Evolutionary conservation across 30 jellyfish, hydroid and myxozoan species (phyloP), one percentile per base, ranked within the genome.

Genomic region (Morbakka virulenta): DNA sequence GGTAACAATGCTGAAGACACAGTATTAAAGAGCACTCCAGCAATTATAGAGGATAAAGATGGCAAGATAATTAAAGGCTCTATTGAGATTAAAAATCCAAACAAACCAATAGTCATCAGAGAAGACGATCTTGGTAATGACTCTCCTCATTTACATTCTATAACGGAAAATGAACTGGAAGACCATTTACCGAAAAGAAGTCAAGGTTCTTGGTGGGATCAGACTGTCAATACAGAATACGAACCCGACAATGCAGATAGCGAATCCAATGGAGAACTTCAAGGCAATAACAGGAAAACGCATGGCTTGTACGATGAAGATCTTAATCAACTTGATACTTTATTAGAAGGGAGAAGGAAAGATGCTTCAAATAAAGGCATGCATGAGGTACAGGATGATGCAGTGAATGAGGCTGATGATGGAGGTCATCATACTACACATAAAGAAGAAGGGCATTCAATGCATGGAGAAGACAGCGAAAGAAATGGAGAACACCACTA

Each of bases 351-450:
- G n/a, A n/a, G n/a, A n/a, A n/a, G n/a, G n/a, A n/a, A n/a, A n/a
- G n/a, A n/a, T n/a, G n/a, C n/a, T n/a, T n/a, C n/a, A n/a, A n/a
- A n/a, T n/a, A n/a, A n/a, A n/a, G n/a, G n/a, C n/a, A n/a, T n/a
- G n/a, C n/a, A n/a, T n/a, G n/a, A n/a, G n/a, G n/a, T n/a, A n/a
- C n/a, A n/a, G n/a, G n/a, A n/a, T n/a, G n/a, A n/a, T n/a, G n/a
- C n/a, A n/a, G n/a, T n/a, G n/a, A n/a, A 47, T 62, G 87, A 70
- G 21, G 74, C 52, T 23, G 50, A 69, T 14, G 62, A 52, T 50
- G 91, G 74, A 24, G 79, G 69, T 32, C 74, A 67, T 33, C 67
- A 79, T 26, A 64, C 49, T 35, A 72, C 27, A 21, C 83, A 80
- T n/a, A n/a, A n/a, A n/a, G n/a, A n/a, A n/a, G n/a, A n/a, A n/a